Evolutionary conservation across 2,888 invertebrate species (phyloP).

Genomic region (Ommatoiulus sabulosus): DNA sequence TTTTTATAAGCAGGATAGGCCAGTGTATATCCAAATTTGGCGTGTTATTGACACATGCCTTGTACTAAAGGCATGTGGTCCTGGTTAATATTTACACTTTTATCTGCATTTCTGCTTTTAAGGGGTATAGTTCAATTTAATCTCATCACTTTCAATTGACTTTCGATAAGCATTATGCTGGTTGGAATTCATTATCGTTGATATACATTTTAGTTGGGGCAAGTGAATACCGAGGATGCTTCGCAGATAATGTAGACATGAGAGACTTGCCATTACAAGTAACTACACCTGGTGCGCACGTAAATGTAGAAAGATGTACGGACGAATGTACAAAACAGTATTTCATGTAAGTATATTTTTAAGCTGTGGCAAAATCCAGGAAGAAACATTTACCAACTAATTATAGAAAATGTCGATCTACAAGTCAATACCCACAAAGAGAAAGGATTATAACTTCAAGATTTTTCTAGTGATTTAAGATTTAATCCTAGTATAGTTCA

Average conservation of each 20-base stretch:
- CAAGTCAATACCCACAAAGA: too few relatives aligned
- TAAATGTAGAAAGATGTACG: slow-evolving; percentile 56
- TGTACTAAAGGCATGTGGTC: slow-evolving; percentile 46
- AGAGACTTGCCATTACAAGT: slow-evolving; percentile 55
- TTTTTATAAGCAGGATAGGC: not conserved
- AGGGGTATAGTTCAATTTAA: not conserved
- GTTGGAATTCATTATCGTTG: too few relatives aligned
- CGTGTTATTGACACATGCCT: slow-evolving; percentile 48
- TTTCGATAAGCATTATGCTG: too few relatives aligned
- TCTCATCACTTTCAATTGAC: not conserved
- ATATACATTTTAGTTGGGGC: slow-evolving; percentile 8
- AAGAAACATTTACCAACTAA: too few relatives aligned
- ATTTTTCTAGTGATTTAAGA: too few relatives aligned
- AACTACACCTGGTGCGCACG: slow-evolving; percentile 48
- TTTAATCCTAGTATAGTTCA: too few relatives aligned
- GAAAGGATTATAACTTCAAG: too few relatives aligned
- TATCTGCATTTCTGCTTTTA: not conserved
- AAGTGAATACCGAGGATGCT: slow-evolving; percentile 59
- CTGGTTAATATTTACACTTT: not conserved
- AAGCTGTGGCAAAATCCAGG: too few relatives aligned
- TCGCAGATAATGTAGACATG: slow-evolving; percentile 50
- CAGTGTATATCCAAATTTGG: not conserved
- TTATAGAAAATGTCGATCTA: too few relatives aligned
- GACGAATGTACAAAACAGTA: slow-evolving; percentile 58
- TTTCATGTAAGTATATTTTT: slow-evolving; percentile 57